A percentile compares a stretch with the other conserved stretches of the same genome.
phyloP scores from a whole-genome alignment of 35 echinoderm and acorn worm species.

The Ophiothrix spiculata region DNA sequence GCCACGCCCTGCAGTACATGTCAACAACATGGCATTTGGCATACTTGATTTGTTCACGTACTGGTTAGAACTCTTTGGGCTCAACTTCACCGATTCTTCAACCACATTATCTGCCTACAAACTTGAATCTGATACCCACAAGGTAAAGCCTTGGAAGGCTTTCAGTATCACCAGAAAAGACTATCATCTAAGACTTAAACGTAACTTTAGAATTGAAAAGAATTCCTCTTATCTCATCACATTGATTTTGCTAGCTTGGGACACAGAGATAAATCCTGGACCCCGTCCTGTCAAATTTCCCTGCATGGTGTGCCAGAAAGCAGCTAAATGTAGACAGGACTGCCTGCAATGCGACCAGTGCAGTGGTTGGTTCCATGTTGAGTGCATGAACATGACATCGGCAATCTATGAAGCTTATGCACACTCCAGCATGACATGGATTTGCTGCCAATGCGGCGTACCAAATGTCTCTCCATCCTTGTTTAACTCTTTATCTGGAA shows the following conservation, averaged over 20 bases:
- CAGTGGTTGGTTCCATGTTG: neutral
- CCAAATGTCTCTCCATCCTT: constrained; percentile 1
- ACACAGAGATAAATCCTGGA: constrained; percentile 4
- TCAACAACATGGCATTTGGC: no score
- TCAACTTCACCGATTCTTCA: neutral
- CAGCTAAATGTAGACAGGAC: constrained; percentile 5
- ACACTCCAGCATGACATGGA: constrained; percentile 21
- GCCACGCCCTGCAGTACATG: no score
- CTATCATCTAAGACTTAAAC: neutral
- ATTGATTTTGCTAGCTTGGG: neutral
- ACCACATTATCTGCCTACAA: neutral
- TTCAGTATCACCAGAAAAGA: no score
- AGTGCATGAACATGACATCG: constrained; percentile 6
- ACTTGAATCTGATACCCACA: neutral
- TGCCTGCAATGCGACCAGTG: neutral
- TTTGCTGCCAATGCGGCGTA: constrained; percentile 27
- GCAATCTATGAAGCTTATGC: neutral
- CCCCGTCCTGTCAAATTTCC: constrained; percentile 16
- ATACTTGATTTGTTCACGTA: neutral
- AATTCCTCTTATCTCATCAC: neutral
- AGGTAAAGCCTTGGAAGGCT: neutral
- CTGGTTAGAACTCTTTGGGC: neutral
- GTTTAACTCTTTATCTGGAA: neutral
- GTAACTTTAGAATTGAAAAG: neutral
- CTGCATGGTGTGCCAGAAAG: neutral